A percentile compares a stretch with the other conserved stretches of the same genome.
These are phyloP conservation scores for Magallana angulata DNA, from an alignment of 1,140 invertebrate genomes.

Conservation along the genomic window DNA sequence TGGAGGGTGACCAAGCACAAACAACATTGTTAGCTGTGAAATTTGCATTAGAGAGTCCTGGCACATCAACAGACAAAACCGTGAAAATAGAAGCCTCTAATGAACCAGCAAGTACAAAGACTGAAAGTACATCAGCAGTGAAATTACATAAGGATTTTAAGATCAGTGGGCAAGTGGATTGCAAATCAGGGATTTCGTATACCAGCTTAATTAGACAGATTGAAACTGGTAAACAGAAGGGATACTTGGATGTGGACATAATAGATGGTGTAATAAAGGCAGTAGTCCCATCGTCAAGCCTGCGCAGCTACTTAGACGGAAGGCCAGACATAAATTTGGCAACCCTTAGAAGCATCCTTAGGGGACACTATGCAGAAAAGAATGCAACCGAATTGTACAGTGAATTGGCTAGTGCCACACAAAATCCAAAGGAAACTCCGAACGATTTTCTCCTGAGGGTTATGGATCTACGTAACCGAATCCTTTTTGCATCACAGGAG, in stretches of 20 bases:
- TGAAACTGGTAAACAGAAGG: too few relatives aligned
- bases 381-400: slow-evolving; percentile 30
- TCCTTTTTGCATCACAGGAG: slow-evolving; percentile 32
- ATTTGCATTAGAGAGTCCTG: too few relatives aligned
- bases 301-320: slow-evolving; percentile 28
- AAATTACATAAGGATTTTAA: slow-evolving; percentile 39
- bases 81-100: too few relatives aligned
- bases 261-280: background rate
- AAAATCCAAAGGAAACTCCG: slow-evolving; percentile 6
- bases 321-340: background rate
- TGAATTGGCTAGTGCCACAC: slow-evolving; percentile 6
- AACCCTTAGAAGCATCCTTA: background rate
- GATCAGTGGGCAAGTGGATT: slow-evolving; percentile 7
- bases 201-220: too few relatives aligned
- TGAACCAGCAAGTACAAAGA: too few relatives aligned
- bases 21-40: too few relatives aligned
- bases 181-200: background rate
- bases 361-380: slow-evolving; percentile 42
- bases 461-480: slow-evolving; percentile 15
- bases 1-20: too few relatives aligned
- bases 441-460: slow-evolving; percentile 33
- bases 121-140: background rate
- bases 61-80: too few relatives aligned
- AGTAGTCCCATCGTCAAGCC: background rate
- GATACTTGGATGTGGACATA: too few relatives aligned